A percentile compares a stretch with the other conserved stretches of the same genome.
These are phyloP conservation scores for Heliconius nattereri DNA, from an alignment of 1,140 invertebrate genomes.

Conservation along the genomic window DNA sequence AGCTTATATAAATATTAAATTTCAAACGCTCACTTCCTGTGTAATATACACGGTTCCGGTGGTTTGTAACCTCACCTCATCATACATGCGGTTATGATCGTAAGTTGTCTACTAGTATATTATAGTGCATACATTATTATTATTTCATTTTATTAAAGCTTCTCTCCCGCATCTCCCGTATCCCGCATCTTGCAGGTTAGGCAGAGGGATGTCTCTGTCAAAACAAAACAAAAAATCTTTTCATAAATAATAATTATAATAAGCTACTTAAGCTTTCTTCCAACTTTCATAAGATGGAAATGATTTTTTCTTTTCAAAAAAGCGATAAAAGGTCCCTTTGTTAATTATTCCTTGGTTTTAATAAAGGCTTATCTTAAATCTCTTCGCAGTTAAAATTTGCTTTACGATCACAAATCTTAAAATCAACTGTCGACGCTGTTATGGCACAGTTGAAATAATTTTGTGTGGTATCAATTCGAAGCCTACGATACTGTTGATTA, in stretches of 20 bases:
- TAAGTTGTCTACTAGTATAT: background rate
- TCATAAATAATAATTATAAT: too few species aligned
- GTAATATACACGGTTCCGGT: background rate
- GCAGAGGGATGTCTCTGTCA: too few species aligned
- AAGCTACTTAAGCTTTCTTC: background rate
- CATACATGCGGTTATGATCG: background rate
- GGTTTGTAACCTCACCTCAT: background rate
- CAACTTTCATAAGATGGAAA: background rate
- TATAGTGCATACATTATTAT: too few species aligned
- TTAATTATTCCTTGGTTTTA: background rate
- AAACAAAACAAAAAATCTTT: too few species aligned
- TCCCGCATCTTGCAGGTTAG: too few species aligned
- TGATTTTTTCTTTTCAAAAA: background rate
- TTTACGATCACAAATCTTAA: background rate
- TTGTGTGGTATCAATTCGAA: background rate
- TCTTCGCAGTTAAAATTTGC: background rate
- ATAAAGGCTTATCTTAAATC: background rate
- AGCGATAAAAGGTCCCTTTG: constrained; percentile 1
- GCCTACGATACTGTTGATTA: too few species aligned
- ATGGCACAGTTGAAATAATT: too few species aligned
- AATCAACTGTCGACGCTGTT: background rate
- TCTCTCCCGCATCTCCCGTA: too few species aligned
- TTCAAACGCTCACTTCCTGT: background rate
- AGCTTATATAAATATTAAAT: background rate
- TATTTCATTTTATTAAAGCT: too few species aligned